Evolutionary conservation across 2,888 invertebrate species (phyloP).

Genomic region (Ametastegia equiseti): DNA sequence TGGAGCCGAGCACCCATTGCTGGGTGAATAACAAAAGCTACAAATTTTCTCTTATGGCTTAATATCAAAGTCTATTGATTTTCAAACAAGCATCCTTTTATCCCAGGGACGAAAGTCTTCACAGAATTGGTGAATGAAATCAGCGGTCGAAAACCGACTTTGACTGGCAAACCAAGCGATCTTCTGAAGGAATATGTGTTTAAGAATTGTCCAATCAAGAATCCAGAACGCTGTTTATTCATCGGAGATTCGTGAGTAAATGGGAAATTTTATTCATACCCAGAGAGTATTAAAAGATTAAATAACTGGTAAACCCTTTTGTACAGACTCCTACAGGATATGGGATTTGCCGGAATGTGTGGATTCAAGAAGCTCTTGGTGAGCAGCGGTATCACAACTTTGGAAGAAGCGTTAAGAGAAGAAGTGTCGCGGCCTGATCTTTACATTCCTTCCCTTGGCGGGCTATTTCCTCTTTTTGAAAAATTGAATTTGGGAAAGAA

Average conservation of each 20-base stretch:
- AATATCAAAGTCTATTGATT: background rate
- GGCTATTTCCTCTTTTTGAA: constrained; percentile 49
- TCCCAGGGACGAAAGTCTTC: constrained; percentile 76
- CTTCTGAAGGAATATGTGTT: constrained; percentile 70
- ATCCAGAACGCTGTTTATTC: constrained; percentile 66
- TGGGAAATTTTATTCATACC: too few relatives aligned
- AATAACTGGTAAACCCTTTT: background rate
- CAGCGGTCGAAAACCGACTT: constrained; percentile 73
- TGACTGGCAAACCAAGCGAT: constrained; percentile 78
- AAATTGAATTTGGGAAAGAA: background rate
- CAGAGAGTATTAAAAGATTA: too few relatives aligned
- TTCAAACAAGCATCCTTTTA: background rate
- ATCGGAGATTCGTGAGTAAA: constrained; percentile 70
- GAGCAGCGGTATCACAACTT: constrained; percentile 59
- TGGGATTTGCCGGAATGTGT: constrained; percentile 66
- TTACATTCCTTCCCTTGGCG: constrained; percentile 59
- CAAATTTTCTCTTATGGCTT: background rate
- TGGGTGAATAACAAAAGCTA: constrained; percentile 70
- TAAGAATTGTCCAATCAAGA: constrained; percentile 61
- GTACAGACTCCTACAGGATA: constrained; percentile 65
- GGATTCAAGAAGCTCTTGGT: constrained; percentile 66
- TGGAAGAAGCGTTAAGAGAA: constrained; percentile 52
- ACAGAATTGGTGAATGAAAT: constrained; percentile 75
- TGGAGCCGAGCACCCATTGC: constrained; percentile 66
- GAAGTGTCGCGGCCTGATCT: constrained; percentile 59